Base-by-base conservation (phyloP, 1,140 invertebrate genomes). In the Aphaenogaster ashmeadi region DNA sequence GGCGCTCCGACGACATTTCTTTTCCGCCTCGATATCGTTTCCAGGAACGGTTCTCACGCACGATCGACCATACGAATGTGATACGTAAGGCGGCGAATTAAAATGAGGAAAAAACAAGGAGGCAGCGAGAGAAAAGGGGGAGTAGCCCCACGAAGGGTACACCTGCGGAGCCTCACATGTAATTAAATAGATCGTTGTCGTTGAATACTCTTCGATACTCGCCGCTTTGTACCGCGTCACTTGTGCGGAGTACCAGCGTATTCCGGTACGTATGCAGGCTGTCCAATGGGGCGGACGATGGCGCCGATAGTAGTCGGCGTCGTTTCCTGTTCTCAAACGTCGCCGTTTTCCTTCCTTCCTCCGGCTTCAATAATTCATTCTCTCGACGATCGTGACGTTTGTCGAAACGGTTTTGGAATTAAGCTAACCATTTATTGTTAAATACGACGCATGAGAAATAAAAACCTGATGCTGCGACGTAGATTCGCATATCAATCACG, bases 101-200 rank as follows among this genome's bases (percentile, higher is more conserved):
- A 86, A 58, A 72, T 79, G 38, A 41, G 66, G 66, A 36, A 62
- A 67, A 41, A 66, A 41, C 58, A 58, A 60, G 56, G 3, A 44
- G 67, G 18, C 47, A 41, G 36, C 64, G 67, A 44, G 74, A 54
- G 78, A 47, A 71, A 58, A 67, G 67, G 21, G 54, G 54, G 27
- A 86, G 79, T 72, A 86, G 77, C 77, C 33, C 66, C 64, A 77
- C 54, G 78, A 56, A 52, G 62, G 74, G 67, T 89, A 93, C 93
- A 94, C 93, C 93, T 94, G 93, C 93, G 84, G 92, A 90, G 90
- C 83, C 75, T 92, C 71, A 88, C 88, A 77, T 93, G 88, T 91
- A 93, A 94, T 93, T 94, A 93, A 91, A 93, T 92, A 92, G 89
- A 90, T 89, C 86, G 84, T 93, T 91, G 90, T 90, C 89, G 78